A percentile compares a stretch with the other conserved stretches of the same genome.
phyloP scores from a whole-genome alignment of 2,113 vertebrate genomes.

The Halcyon senegalensis region DNA sequence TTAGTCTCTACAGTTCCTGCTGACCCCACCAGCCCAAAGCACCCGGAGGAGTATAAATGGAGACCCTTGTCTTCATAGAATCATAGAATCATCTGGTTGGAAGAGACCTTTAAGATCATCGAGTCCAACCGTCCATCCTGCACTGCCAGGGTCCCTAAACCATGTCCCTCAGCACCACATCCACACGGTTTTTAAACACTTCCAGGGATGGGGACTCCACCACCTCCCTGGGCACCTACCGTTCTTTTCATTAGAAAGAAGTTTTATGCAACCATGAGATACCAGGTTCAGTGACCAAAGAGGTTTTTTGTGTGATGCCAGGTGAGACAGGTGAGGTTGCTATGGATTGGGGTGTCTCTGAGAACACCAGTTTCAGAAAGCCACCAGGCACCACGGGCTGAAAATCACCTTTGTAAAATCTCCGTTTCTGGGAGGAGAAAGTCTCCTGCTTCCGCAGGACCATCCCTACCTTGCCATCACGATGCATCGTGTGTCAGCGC shows the following conservation, averaged over 20 bases:
- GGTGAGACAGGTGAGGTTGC: rapidly evolving
- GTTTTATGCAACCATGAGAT: rapidly evolving
- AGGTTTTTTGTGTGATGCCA: neutral
- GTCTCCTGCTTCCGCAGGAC: neutral
- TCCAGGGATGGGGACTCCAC: too few relatives aligned
- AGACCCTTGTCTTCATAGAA: neutral
- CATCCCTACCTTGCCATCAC: rapidly evolving
- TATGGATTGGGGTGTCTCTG: neutral
- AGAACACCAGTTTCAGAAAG: rapidly evolving
- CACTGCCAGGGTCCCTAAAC: too few relatives aligned
- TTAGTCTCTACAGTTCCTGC: rapidly evolving
- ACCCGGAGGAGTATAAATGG: rapidly evolving
- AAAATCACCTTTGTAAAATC: neutral
- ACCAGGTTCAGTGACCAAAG: rapidly evolving
- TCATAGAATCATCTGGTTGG: too few relatives aligned
- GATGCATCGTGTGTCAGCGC: rapidly evolving
- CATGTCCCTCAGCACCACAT: too few relatives aligned
- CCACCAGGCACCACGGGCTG: neutral
- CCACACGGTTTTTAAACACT: too few relatives aligned
- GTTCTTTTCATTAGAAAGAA: too few relatives aligned
- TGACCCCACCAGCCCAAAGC: neutral
- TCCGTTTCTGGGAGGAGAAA: neutral
- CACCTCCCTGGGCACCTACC: too few relatives aligned
- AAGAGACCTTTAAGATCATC: too few relatives aligned
- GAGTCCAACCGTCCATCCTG: too few relatives aligned